Evolutionary conservation across 2,888 invertebrate genomes (phyloP).

Genomic region (Nesidiocoris tenuis): DNA sequence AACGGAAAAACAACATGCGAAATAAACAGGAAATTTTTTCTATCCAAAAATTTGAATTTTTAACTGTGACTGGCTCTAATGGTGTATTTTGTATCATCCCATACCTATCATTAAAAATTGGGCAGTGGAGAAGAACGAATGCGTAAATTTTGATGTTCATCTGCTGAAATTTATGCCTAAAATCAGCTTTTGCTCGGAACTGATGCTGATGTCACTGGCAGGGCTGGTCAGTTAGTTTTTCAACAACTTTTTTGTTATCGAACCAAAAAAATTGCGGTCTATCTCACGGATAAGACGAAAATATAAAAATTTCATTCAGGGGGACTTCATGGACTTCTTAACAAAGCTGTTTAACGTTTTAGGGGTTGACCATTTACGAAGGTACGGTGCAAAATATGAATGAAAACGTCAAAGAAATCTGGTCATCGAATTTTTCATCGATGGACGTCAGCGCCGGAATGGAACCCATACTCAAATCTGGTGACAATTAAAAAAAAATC

Average conservation of each 20-base stretch:
- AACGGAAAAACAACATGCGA: too few species aligned
- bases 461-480: conserved; percentile 4
- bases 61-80: too few species aligned
- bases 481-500: background rate
- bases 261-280: background rate
- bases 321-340: background rate
- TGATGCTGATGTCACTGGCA: background rate
- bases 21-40: too few species aligned
- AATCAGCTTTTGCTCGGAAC: background rate
- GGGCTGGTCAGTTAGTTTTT: conserved; percentile 23
- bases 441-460: background rate
- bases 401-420: conserved; percentile 3
- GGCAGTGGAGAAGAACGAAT: too few species aligned
- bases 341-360: background rate
- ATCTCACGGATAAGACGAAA: background rate
- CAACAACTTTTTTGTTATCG: too few species aligned
- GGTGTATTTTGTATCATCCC: too few species aligned
- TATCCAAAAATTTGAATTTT: too few species aligned
- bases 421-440: background rate
- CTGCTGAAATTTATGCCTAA: too few species aligned
- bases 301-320: background rate
- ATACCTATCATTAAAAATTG: too few species aligned
- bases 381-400: conserved; percentile 13
- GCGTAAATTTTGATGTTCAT: too few species aligned
- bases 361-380: conserved; percentile 18